phyloP scores from a whole-genome alignment of 2,113 vertebrate species.

The Bos taurus region DNA sequence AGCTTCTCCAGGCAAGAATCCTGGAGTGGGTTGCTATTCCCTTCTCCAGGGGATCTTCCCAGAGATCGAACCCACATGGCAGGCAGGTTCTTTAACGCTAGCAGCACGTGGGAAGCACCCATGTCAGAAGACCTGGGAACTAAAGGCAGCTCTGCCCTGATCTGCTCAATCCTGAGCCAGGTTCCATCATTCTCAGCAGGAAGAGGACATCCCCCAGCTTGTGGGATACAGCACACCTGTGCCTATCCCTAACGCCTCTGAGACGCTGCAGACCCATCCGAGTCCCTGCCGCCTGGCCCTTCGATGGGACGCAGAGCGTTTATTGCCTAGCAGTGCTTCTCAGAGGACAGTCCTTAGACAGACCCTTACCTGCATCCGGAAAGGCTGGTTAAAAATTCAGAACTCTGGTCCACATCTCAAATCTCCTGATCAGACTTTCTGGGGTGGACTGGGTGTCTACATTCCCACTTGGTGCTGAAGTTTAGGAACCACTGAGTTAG shows the following conservation, averaged over 20 bases:
- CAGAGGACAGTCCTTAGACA: not conserved
- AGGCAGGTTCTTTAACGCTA: not conserved
- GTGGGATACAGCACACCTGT: accelerated
- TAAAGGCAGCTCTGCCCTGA: not conserved
- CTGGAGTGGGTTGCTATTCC: not conserved
- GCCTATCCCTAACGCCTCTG: not conserved
- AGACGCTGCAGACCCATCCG: not conserved
- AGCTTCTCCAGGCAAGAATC: not conserved
- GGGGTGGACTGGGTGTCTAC: not conserved
- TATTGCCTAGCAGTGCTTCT: not conserved
- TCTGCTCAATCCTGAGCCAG: not conserved
- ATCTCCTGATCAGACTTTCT: not conserved
- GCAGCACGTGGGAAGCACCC: not conserved
- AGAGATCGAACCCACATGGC: accelerated
- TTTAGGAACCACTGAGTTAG: not conserved
- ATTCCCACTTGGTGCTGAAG: not conserved
- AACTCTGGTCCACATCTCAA: not conserved
- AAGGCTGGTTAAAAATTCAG: not conserved
- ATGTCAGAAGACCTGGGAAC: not conserved
- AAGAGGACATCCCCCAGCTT: not conserved
- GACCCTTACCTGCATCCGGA: not conserved
- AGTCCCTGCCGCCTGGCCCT: not conserved
- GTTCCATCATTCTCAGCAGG: not conserved
- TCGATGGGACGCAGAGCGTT: not conserved
- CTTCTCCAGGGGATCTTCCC: not conserved